A percentile compares a stretch with the other conserved stretches of the same genome.
phyloP scores from a whole-genome alignment of 1,140 invertebrate species.

The Drosophila novamexicana region DNA sequence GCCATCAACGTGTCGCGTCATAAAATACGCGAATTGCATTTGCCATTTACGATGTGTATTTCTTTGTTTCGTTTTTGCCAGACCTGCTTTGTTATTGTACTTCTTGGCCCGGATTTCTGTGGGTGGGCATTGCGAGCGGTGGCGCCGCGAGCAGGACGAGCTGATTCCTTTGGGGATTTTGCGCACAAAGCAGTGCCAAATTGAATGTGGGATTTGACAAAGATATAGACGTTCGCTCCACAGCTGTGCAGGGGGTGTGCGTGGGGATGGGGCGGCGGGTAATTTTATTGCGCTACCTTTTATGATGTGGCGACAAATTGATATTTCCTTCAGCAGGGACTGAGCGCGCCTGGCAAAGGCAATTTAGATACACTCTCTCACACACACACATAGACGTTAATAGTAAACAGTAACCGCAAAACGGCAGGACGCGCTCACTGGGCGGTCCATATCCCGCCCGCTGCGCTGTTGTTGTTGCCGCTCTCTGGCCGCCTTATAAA shows the following conservation, averaged over 20 bases:
- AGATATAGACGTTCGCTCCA: slow-evolving; percentile 57
- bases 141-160: slow-evolving; percentile 31
- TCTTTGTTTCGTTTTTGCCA: slow-evolving; percentile 25
- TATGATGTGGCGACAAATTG: slow-evolving; percentile 84
- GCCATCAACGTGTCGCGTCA: slow-evolving; percentile 78
- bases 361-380: slow-evolving; percentile 61
- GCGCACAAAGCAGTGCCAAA: slow-evolving; percentile 81
- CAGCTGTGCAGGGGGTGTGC: slow-evolving; percentile 7
- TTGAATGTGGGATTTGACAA: slow-evolving; percentile 82
- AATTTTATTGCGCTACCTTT: slow-evolving; percentile 83
- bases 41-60: slow-evolving; percentile 78
- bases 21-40: slow-evolving; percentile 84
- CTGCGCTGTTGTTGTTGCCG: slow-evolving; percentile 49
- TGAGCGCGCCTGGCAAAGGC: slow-evolving; percentile 55
- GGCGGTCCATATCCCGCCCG: slow-evolving; percentile 68
- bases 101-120: slow-evolving; percentile 43
- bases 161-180: slow-evolving; percentile 82
- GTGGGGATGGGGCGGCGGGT: slow-evolving; percentile 21
- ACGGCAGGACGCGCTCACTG: slow-evolving; percentile 51
- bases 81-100: slow-evolving; percentile 49
- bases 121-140: slow-evolving; percentile 14
- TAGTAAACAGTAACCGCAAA: slow-evolving; percentile 49
- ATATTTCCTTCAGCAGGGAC: slow-evolving; percentile 67
- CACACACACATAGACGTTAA: slow-evolving; percentile 27
- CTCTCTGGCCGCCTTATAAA: slow-evolving; percentile 65